A percentile compares a stretch with the other conserved stretches of the same genome.
These are phyloP conservation scores for Brachionus asplanchnoidis DNA, from an alignment of 1,140 invertebrate genomes.

Conservation along the genomic window DNA sequence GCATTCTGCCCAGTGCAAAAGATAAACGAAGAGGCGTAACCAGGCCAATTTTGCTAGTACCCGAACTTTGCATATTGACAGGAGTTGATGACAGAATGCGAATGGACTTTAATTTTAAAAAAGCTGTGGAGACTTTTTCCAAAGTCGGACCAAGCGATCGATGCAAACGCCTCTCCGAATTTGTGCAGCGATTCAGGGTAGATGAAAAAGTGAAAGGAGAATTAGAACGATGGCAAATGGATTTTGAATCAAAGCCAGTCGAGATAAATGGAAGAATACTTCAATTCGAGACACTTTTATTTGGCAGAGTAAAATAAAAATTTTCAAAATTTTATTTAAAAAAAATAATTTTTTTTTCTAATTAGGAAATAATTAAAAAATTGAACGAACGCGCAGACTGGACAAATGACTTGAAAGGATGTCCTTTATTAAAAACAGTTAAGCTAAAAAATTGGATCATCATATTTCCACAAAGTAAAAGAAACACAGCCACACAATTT, in stretches of 20 bases:
- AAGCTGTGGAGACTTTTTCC: not conserved
- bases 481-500: constrained; percentile 10
- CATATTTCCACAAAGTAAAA: constrained; percentile 17
- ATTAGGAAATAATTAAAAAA: not conserved
- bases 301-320: not conserved
- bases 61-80: constrained; percentile 37
- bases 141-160: constrained; percentile 22
- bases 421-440: not conserved
- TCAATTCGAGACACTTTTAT: not conserved
- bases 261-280: constrained; percentile 12
- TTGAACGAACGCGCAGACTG: constrained; percentile 38
- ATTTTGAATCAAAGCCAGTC: not conserved
- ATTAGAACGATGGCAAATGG: constrained; percentile 30
- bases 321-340: not conserved
- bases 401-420: not conserved
- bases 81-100: constrained; percentile 36
- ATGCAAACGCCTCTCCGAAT: constrained; percentile 12
- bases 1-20: constrained; percentile 32
- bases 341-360: not conserved
- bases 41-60: constrained; percentile 42
- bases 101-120: constrained; percentile 39
- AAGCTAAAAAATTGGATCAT: constrained; percentile 18
- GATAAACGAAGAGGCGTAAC: not conserved
- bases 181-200: not conserved
- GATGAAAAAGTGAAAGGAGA: constrained; percentile 23